Base-by-base conservation (phyloP, 2,888 invertebrate genomes). In the Watsonalla binaria region DNA sequence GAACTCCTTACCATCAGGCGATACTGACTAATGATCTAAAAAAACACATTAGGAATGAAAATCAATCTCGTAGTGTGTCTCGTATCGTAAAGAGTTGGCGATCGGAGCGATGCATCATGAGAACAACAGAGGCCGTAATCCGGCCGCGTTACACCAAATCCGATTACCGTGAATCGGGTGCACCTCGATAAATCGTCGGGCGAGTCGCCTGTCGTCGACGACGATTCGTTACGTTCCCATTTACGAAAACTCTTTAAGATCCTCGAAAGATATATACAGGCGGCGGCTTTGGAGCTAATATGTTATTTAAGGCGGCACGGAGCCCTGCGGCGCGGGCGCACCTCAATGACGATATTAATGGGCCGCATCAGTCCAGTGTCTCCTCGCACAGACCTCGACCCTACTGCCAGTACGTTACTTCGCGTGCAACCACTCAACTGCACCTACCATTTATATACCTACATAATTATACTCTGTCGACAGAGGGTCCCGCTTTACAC, bases 261-360 rank as follows among this genome's bases (percentile, higher is more conserved):
- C 9, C 37, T 14, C 42, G 37, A 68, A 80, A 82, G 84, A 86
- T 80, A 84, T 85, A 83, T 83, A 75, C 77, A 78, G 82, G 81
- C 86, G 84, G 86, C 68, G 71, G 80, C 86, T 86, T 86, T 86
- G 82, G 78, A 73, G 67, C 85, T 88, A 87, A 88, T 86, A 80
- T 84, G 85, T 86, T 86, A 86, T 84, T 84, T 82, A 83, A 80
- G 76, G 80, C 74, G 71, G 70, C 74, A 76, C 65, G 83, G 80
- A 75, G 78, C 75, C 88, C 89, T 84, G 87, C 78, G 63, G 88
- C 69, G 87, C 82, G 74, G 82, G 84, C 84, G 80, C 82, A 76
- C 68, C 78, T 84, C 84, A 84, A 86, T 84, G 82, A 80, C 65
- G 75, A 80, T 84, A 89, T 87, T 88, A 85, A 87, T 87, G 86